Base-by-base conservation (phyloP, 2,797 vertebrate genomes). In the Heterohyrax brucei region DNA sequence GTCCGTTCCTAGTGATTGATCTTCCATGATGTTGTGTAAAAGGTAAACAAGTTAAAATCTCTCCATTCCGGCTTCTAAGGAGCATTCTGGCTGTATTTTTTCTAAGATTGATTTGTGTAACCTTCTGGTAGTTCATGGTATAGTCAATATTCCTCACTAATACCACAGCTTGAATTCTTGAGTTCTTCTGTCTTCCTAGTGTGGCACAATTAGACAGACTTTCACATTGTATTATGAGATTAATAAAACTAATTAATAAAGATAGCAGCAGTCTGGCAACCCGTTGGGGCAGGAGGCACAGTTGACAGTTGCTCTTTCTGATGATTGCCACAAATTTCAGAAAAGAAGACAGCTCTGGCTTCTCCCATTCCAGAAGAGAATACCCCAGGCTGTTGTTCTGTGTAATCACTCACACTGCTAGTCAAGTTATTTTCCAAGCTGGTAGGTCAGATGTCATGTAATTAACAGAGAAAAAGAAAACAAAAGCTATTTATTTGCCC, bases 191-290 rank as follows among this genome's bases (percentile, higher is more conserved):
- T 68, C 68, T 73, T 86, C 28, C 79, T 48, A 66, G 72, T 48
- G 77, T 86, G 44, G 50, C 59, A 73, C 89, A n/a, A 64, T 3
- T 92, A 97, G 91, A 88, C 44, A 91, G 93, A 83, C 83, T 91
- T 56, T 64, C 50, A 19, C 24, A 66, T 66, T 89, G 78, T 3
- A 1, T 76, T 82, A 83, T 44, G 95, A 94, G 93, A 96, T 96
- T 95, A 97, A 94, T 87, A 96, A 96, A 94, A 95, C 89, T 93
- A 95, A 96, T 94, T 95, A 89, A 81, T 92, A 91, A 97, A 82
- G 87, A 89, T 66, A 7, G 87, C 12, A 10, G 94, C 0, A 4
- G 72, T 76, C 68, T 80, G 76, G 86, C 77, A 93, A 91, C 70
- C 95, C 95, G 12, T 0, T 24, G 94, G 93, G 84, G 61, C 76